A percentile compares a stretch with the other conserved stretches of the same genome.
These are phyloP conservation scores for Ctenicera cuprea DNA, from an alignment of 2,888 invertebrate species.

Conservation along the genomic window DNA sequence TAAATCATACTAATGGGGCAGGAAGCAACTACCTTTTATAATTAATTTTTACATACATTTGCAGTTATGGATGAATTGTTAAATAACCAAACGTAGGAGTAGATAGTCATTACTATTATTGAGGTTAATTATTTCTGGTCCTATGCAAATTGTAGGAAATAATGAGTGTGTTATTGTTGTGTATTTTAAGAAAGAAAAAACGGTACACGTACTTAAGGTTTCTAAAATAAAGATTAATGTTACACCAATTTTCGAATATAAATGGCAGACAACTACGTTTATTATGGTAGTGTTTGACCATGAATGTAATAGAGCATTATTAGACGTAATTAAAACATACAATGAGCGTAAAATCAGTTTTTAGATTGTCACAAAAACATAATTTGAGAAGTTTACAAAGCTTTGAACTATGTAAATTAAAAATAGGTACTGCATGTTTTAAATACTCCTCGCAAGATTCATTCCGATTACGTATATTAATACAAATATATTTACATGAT, in stretches of 20 bases:
- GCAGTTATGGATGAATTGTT: constrained; percentile 49
- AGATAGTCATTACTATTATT: constrained; percentile 45
- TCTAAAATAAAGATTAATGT: background rate
- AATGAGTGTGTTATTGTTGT: constrained; percentile 10
- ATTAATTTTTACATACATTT: constrained; percentile 42
- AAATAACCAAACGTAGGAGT: constrained; percentile 51
- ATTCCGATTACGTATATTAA: background rate
- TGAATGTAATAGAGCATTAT: no score
- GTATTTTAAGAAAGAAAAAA: background rate
- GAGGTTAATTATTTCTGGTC: constrained; percentile 53
- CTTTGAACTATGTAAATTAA: no score
- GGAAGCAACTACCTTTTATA: constrained; percentile 37
- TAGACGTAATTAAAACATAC: constrained; percentile 7
- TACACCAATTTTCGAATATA: background rate
- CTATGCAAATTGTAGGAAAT: constrained; percentile 48
- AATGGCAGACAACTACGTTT: no score
- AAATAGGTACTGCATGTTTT: background rate
- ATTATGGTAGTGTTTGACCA: no score
- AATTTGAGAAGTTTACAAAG: no score
- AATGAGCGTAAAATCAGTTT: background rate
- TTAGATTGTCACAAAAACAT: background rate
- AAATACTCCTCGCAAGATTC: background rate
- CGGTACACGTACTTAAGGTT: background rate
- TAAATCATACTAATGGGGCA: constrained; percentile 21
- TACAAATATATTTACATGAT: background rate